Evolutionary conservation across 2,888 invertebrate species (phyloP), one percentile per base, ranked within the genome.

Genomic region (Minunthozetes semirufus): DNA sequence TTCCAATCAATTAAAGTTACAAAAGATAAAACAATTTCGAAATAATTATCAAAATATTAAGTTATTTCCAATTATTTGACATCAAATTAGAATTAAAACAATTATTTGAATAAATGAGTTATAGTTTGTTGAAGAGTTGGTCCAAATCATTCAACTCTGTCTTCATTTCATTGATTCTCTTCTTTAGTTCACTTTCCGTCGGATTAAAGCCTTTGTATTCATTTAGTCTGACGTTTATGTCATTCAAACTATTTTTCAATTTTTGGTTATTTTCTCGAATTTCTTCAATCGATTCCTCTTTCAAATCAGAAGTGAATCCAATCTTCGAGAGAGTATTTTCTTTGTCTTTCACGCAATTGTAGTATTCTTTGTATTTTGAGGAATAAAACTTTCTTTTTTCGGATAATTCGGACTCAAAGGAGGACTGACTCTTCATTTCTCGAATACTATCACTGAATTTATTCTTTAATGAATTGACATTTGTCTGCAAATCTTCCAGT

Each of bases 241-340:
- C 68, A 46, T 46, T 22, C 68, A 68, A 68, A 9, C 68, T 19
- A 8, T 68, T 25, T 1, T 22, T 19, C 46, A 68, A 38, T n/a
- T 46, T 22, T 42, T 42, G 25, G n/a, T 68, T 68, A 46, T 19
- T 68, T 68, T 22, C 11, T 46, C 22, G 42, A 6, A 68, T 3
- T 9, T 68, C 22, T 46, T 68, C 22, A 46, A 68, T n/a, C 4
- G 46, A 46, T 46, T 68, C 46, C 1, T 22, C 22, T 46, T 22
- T 68, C 17, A 68, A 46, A 68, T 17, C 33, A 17, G 68, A 29
- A 22, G 42, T 68, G 68, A 46, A 68, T n/a, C 68, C 68, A 22
- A 46, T 46, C 22, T 46, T 46, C 9, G 68, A 46, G 1, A 68
- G 46, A 68, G 9, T 46, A 68, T 22, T 42, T 46, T 68, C 68